Evolutionary conservation across 2,113 vertebrate genomes (phyloP).

Genomic region (Coracopsis vasa): DNA sequence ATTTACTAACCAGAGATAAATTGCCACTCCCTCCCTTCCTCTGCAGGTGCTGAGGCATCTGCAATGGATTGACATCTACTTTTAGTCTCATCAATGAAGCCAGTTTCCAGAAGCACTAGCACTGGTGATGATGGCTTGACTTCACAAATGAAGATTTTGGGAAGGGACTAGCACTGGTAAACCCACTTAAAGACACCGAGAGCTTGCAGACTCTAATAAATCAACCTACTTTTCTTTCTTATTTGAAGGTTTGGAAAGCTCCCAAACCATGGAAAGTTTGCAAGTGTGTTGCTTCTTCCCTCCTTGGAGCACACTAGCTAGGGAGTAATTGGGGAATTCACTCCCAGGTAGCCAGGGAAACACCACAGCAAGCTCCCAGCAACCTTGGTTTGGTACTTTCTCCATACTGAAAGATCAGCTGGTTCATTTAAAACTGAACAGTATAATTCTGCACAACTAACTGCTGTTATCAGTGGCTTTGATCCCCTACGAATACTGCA

Average conservation of each 20-base stretch:
- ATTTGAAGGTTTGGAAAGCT: neutral
- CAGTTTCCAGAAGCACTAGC: neutral
- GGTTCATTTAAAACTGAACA: neutral
- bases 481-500: neutral
- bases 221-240: neutral
- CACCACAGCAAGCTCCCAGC: neutral
- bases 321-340: neutral
- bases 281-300: neutral
- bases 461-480: neutral
- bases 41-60: neutral
- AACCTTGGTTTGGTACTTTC: neutral
- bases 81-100: neutral
- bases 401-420: neutral
- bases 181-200: neutral
- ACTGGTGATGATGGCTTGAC: too few relatives aligned
- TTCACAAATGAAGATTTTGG: too few relatives aligned
- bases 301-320: fast-evolving
- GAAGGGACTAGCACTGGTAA: neutral
- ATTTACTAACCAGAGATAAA: neutral
- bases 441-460: neutral
- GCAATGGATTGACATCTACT: neutral
- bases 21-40: neutral
- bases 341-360: neutral
- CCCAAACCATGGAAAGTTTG: neutral
- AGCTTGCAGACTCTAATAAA: neutral